A percentile compares a stretch with the other conserved stretches of the same genome.
Evolutionary conservation across 2,113 vertebrate genomes (phyloP).

Genomic region (Tragulus kanchil): DNA sequence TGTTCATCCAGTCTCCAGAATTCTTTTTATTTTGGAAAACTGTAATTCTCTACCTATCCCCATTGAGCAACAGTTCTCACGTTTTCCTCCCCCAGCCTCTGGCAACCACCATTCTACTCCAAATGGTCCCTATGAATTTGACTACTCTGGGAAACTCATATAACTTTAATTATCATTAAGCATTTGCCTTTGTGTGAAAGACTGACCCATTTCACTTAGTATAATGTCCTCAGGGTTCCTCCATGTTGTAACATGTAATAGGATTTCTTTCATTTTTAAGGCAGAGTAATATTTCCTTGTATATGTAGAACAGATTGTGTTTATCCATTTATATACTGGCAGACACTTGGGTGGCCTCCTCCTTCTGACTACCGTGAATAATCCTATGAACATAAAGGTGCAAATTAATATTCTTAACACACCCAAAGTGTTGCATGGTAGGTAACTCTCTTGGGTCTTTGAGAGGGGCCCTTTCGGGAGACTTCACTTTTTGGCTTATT

Average conservation of each 20-base stretch:
- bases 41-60: not conserved
- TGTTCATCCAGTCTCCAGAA: not conserved
- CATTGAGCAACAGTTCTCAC: not conserved
- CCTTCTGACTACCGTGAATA: not conserved
- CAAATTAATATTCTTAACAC: not conserved
- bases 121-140: not conserved
- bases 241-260: not conserved
- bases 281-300: not conserved
- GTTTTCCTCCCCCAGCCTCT: not conserved
- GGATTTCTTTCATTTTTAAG: conserved; percentile 19
- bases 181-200: not conserved
- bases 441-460: not conserved
- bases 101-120: not conserved
- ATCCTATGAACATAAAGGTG: not conserved
- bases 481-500: not conserved
- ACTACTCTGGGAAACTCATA: not conserved
- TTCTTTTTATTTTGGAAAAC: not conserved
- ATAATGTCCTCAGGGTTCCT: not conserved
- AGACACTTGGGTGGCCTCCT: not conserved
- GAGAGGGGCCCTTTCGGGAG: not conserved
- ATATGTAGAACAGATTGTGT: not conserved
- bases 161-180: not conserved
- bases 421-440: not conserved
- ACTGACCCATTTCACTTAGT: not conserved
- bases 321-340: not conserved